These are phyloP conservation scores for Nephrotoma flavescens DNA, from an alignment of 2,888 invertebrate genomes.

Conservation along the genomic window DNA sequence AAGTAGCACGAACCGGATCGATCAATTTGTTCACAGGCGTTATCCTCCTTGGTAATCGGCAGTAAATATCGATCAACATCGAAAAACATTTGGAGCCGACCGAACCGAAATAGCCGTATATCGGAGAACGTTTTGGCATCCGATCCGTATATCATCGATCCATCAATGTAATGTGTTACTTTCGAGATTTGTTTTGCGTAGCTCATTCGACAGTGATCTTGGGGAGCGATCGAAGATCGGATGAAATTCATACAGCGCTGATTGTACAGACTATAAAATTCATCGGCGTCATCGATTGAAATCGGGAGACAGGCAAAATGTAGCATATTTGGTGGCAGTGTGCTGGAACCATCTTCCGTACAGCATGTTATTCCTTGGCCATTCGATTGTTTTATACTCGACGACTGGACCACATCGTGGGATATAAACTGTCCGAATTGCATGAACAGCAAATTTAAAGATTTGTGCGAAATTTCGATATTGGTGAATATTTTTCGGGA, in stretches of 20 bases:
- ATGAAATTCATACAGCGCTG: conserved; percentile 60
- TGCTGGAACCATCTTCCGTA: conserved; percentile 37
- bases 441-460: conserved; percentile 54
- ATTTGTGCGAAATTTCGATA: conserved; percentile 41
- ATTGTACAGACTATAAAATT: conserved; percentile 40
- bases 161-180: conserved; percentile 57
- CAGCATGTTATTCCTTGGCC: conserved; percentile 63
- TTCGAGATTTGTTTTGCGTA: conserved; percentile 54
- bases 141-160: conserved; percentile 61
- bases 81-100: conserved; percentile 45
- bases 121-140: conserved; percentile 38
- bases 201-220: conserved; percentile 49
- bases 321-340: conserved; percentile 36
- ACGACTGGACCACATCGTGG: conserved; percentile 59
- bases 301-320: conserved; percentile 60
- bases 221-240: conserved; percentile 48
- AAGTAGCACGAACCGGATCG: conserved; percentile 46
- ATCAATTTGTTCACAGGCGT: conserved; percentile 45
- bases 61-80: conserved; percentile 51
- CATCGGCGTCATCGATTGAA: conserved; percentile 40
- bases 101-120: conserved; percentile 44
- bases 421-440: conserved; percentile 69
- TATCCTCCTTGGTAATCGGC: conserved; percentile 44
- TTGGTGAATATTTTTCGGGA: conserved; percentile 47
- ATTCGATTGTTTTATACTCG: conserved; percentile 53